Conservation (phyloP, 64 coral and sea anemone species). For the Hydrozoanthus tunicans region DNA sequence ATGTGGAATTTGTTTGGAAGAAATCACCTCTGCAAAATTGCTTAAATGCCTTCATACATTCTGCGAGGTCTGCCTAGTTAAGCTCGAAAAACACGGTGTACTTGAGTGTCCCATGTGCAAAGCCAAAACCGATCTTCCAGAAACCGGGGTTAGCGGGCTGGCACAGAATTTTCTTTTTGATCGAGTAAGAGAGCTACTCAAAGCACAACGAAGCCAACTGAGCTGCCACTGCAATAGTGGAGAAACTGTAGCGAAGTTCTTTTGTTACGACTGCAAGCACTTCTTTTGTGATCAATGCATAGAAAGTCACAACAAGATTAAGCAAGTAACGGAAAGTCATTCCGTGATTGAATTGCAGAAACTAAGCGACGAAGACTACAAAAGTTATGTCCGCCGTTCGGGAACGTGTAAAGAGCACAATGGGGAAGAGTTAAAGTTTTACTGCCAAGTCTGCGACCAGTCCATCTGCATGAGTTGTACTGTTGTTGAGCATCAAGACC, state of each 20-base stretch:
- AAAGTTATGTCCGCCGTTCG: background rate
- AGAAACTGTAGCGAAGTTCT: background rate
- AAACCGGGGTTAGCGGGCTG: conserved; percentile 15
- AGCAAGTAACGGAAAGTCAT: background rate
- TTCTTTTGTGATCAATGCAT: conserved; percentile 11
- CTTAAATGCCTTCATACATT: conserved; percentile 43
- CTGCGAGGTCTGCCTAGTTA: background rate
- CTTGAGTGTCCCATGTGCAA: background rate
- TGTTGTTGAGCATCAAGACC: conserved; percentile 52
- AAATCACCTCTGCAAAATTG: conserved; percentile 28
- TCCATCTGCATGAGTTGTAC: conserved; percentile 43
- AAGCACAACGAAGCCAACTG: background rate
- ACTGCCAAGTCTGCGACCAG: conserved; percentile 29
- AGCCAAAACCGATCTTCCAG: conserved; percentile 8
- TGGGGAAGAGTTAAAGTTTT: conserved; percentile 2
- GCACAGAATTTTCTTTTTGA: background rate
- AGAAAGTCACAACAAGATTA: background rate
- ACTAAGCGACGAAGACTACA: background rate
- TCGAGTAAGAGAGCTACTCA: background rate
- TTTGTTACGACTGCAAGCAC: conserved; percentile 17
- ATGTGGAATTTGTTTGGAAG: conserved; percentile 28
- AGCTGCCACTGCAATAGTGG: background rate
- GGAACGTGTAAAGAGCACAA: conserved; percentile 7
- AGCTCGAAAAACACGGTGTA: background rate
- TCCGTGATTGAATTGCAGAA: background rate